Conservation (phyloP, 1,140 invertebrate species). For the Listronotus bonariensis region DNA sequence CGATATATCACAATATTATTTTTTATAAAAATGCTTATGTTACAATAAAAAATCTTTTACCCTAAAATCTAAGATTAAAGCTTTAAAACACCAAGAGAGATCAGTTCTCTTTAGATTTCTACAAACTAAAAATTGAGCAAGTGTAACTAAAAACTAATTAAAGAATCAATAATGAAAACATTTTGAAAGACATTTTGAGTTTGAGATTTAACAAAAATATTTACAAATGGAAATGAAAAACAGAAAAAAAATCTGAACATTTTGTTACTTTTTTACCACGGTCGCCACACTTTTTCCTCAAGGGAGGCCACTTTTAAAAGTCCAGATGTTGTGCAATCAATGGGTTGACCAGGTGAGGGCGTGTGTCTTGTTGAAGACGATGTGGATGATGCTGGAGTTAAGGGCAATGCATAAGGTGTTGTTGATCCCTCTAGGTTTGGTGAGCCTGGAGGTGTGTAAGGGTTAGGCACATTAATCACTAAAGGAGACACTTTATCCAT, state of each 20-base stretch:
- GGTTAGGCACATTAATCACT: constrained; percentile 56
- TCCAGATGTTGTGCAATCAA: constrained; percentile 62
- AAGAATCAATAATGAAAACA: background rate
- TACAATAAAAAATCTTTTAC: constrained; percentile 18
- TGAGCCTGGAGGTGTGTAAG: constrained; percentile 61
- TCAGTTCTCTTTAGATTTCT: constrained; percentile 11
- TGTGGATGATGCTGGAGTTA: constrained; percentile 67
- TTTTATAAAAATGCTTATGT: constrained; percentile 16
- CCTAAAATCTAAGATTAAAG: constrained; percentile 39
- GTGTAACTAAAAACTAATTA: constrained; percentile 1
- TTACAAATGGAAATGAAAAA: constrained; percentile 20
- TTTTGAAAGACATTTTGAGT: constrained; percentile 27
- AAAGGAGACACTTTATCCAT: constrained; percentile 69
- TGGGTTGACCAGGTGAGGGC: constrained; percentile 60
- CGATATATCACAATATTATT: constrained; percentile 35
- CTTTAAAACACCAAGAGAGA: constrained; percentile 31
- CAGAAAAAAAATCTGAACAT: background rate
- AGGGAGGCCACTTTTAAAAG: constrained; percentile 62
- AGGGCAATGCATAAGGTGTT: constrained; percentile 61
- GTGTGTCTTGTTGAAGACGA: constrained; percentile 60
- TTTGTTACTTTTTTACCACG: constrained; percentile 63
- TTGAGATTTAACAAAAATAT: constrained; percentile 37
- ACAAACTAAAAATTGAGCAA: constrained; percentile 27
- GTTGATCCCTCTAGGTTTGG: constrained; percentile 59
- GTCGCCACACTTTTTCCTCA: constrained; percentile 66